Conservation (phyloP, 2,888 invertebrate species). For the Erpobdella octoculata region DNA sequence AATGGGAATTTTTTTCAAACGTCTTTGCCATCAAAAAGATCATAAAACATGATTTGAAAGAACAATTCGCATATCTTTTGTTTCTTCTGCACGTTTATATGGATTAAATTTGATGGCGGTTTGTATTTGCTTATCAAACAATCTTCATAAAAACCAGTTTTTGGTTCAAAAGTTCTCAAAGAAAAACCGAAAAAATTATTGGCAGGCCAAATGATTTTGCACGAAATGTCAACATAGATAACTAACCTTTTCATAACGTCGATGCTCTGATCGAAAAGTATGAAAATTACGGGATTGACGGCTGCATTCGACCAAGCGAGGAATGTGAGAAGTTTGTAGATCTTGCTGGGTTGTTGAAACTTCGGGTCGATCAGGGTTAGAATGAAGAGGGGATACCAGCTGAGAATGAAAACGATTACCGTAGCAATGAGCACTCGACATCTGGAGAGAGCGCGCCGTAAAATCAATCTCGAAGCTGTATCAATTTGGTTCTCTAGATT, state of each 20-base stretch:
- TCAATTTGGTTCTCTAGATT: slow-evolving; percentile 36
- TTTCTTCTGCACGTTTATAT: too few species aligned
- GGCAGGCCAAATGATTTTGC: too few species aligned
- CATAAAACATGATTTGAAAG: too few species aligned
- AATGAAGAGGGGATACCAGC: slow-evolving; percentile 51
- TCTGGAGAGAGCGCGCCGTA: slow-evolving; percentile 46
- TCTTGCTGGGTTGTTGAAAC: slow-evolving; percentile 47
- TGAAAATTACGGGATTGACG: slow-evolving; percentile 48
- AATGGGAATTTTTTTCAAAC: too few species aligned
- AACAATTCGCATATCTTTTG: too few species aligned
- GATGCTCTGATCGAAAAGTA: slow-evolving; percentile 49
- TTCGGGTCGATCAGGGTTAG: slow-evolving; percentile 48
- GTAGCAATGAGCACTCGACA: slow-evolving; percentile 48
- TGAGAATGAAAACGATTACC: slow-evolving; percentile 45
- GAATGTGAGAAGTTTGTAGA: slow-evolving; percentile 50
- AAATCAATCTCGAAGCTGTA: slow-evolving; percentile 31
- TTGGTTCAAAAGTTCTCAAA: too few species aligned
- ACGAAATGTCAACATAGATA: neutral
- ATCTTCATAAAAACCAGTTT: too few species aligned
- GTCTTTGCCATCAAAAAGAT: too few species aligned
- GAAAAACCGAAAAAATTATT: too few species aligned
- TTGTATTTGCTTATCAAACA: too few species aligned
- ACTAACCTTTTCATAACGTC: slow-evolving; percentile 33
- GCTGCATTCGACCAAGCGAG: slow-evolving; percentile 51
- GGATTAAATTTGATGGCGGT: too few species aligned